Base-by-base conservation (phyloP, 2,797 vertebrate species). In the Luscinia luscinia region DNA sequence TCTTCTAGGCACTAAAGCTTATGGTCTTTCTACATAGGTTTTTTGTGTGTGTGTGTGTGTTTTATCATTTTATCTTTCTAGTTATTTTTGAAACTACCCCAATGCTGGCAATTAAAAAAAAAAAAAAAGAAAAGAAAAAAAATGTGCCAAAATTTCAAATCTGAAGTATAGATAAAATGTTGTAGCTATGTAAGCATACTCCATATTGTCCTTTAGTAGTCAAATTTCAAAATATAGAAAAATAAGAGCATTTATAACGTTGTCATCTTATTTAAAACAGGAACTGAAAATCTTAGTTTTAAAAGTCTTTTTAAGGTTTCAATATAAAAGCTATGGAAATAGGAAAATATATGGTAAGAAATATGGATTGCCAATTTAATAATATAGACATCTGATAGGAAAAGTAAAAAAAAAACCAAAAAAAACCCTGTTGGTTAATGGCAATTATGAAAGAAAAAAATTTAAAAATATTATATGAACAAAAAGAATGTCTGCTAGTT, bases 191-290 rank as follows among this genome's bases (percentile, higher is more conserved):
- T 45, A 70, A 80, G 1, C 2, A 18, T 66, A 36, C 63, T 80
- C 5, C 3, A 2, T 3, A 23, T 45, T 0, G 0, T 12, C 9
- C 7, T 14, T 36, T 19, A 55, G 4, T 16, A 58, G 15, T 59
- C 22, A 41, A 19, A 57, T 48, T 79, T 18, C 18, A 84, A 87
- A 87, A 43, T 18, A 59, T 3, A 55, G 54, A 85, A 49, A 11
- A 23, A 3, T 28, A 16, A 62, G 30, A 20, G 58, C 1, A 24
- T 30, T 81, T 66, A 28, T 55, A 2, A 26, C 51, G 2, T 26
- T 22, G 1, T 8, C 10, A 74, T 49, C 5, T 16, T 54, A 48
- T 82, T 72, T 68, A 61, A 79, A 69, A 27, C 6, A 36, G 30
- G 3, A 41, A 30, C 2, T 49, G 14, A 48, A 92, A 78, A 5